These are phyloP conservation scores for Bugula neritina DNA, from an alignment of 2,888 invertebrate species.

Conservation along the genomic window DNA sequence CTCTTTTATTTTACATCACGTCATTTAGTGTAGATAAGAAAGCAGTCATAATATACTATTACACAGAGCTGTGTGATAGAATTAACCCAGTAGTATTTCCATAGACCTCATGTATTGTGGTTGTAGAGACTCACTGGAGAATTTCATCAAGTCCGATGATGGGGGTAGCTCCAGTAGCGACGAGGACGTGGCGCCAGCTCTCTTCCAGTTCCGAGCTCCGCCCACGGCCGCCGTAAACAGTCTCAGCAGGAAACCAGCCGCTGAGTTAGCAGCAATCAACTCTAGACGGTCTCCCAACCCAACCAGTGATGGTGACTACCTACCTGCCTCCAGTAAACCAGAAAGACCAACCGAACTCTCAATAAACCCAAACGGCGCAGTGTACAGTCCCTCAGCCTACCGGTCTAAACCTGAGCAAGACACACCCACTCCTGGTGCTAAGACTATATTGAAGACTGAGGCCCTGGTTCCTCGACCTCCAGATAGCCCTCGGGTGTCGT, in stretches of 20 bases:
- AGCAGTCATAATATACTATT: no score
- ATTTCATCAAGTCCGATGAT: not conserved
- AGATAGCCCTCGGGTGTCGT: conserved; percentile 21
- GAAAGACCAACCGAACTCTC: not conserved
- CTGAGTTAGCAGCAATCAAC: not conserved
- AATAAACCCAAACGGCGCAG: not conserved
- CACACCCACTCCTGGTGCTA: conserved; percentile 13
- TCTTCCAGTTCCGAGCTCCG: conserved; percentile 23
- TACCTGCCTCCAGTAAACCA: not conserved
- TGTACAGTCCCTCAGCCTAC: conserved; percentile 1
- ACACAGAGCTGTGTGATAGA: no score
- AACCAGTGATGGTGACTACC: not conserved
- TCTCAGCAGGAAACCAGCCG: not conserved
- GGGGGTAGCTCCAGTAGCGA: not conserved
- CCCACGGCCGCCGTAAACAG: not conserved
- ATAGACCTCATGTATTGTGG: no score
- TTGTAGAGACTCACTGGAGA: conserved; percentile 17
- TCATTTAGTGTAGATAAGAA: no score
- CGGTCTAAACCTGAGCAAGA: not conserved
- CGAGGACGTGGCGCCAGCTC: not conserved
- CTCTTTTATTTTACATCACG: no score
- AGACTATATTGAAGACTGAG: not conserved
- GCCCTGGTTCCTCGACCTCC: conserved; percentile 10
- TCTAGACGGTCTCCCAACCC: not conserved
- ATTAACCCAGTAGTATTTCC: no score